These are phyloP conservation scores for Tachina lurida DNA, from an alignment of 2,888 invertebrate species.

Conservation along the genomic window DNA sequence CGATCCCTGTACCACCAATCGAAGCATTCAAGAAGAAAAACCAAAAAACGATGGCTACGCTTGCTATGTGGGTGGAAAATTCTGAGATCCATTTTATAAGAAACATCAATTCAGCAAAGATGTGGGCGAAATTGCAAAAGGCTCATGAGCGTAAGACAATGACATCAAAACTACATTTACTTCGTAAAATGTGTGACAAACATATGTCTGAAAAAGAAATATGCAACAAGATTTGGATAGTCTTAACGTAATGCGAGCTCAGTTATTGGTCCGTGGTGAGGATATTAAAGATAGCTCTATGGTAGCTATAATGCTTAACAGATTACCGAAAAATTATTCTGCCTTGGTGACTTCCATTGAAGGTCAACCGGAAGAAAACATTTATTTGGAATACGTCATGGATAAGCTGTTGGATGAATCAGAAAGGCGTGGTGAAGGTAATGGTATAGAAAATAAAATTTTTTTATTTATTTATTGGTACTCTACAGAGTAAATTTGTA, in stretches of 20 bases:
- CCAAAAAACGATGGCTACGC: background rate
- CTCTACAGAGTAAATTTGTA: no score
- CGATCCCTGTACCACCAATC: background rate
- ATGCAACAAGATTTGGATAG: no score
- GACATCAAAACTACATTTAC: no score
- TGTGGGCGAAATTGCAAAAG: no score
- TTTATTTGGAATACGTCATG: constrained; percentile 18
- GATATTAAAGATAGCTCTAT: no score
- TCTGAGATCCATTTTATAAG: constrained; percentile 1
- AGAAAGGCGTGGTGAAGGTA: constrained; percentile 14
- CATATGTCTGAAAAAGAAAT: no score
- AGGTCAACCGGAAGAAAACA: constrained; percentile 26
- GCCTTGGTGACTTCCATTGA: constrained; percentile 14
- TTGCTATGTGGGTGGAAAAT: constrained; percentile 5
- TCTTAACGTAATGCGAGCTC: no score
- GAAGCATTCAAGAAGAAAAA: background rate
- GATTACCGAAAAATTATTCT: constrained; percentile 1
- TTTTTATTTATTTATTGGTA: no score
- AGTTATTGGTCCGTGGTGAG: no score
- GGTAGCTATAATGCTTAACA: no score
- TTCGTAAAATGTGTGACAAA: no score
- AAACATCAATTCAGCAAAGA: background rate
- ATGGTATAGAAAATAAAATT: background rate
- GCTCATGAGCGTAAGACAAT: no score
- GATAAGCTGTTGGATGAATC: constrained; percentile 1